Conservation (phyloP, 2,113 vertebrate species). For the Tiliqua scincoides region DNA sequence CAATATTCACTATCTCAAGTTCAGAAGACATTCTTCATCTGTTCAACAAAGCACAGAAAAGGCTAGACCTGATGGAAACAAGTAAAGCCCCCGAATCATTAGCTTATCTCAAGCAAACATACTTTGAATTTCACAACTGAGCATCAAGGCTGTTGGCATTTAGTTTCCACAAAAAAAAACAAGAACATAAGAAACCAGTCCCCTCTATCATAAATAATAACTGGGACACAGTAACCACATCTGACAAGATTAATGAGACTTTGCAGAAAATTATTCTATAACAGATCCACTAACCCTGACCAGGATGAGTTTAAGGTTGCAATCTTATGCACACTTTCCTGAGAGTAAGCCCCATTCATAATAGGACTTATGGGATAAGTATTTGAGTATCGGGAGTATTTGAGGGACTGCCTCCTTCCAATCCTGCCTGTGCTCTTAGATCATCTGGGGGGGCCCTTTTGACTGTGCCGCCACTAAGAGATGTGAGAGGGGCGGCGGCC, state of each 20-base stretch:
- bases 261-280: neutral
- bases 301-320: neutral
- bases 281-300: neutral
- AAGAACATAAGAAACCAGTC: neutral
- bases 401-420: too few species aligned
- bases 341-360: too few species aligned
- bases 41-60: neutral
- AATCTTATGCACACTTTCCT: neutral
- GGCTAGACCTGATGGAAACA: neutral
- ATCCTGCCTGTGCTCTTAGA: too few species aligned
- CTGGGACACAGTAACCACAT: neutral
- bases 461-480: too few species aligned
- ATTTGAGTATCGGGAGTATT: too few species aligned
- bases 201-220: neutral
- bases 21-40: neutral
- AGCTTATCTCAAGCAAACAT: neutral
- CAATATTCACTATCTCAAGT: neutral
- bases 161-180: neutral
- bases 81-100: neutral
- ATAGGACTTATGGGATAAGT: too few species aligned
- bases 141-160: neutral
- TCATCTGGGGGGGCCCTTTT: too few species aligned
- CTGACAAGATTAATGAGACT: neutral
- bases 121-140: neutral
- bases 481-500: too few species aligned